Evolutionary conservation across 35 echinoderm and acorn worm genomes (phyloP).

Genomic region (Diadema setosum): DNA sequence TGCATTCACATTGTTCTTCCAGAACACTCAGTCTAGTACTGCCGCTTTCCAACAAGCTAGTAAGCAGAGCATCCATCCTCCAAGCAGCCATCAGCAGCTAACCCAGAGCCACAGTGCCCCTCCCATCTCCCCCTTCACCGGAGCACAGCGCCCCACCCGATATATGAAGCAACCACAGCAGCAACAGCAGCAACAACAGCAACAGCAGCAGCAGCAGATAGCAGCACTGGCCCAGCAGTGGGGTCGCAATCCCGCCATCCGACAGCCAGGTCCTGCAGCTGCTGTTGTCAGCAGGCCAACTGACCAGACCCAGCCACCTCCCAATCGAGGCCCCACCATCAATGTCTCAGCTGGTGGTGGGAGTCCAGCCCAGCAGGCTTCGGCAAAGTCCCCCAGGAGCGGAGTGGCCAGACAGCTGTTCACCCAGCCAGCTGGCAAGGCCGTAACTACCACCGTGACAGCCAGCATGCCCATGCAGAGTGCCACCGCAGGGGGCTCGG

Average conservation of each 20-base stretch:
- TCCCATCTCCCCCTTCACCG: not conserved
- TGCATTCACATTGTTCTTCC: not conserved
- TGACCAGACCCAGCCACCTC: not conserved
- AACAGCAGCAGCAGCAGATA: slow-evolving; percentile 4
- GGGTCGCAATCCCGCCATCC: not conserved
- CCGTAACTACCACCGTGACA: not conserved
- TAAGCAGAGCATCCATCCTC: not conserved
- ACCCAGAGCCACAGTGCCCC: slow-evolving; percentile 15
- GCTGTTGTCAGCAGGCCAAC: not conserved
- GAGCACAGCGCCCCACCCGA: not conserved
- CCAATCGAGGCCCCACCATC: not conserved
- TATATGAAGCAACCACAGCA: too few relatives aligned
- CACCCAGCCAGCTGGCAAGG: not conserved
- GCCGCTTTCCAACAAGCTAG: not conserved
- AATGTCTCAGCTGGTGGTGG: not conserved
- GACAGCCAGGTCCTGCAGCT: not conserved
- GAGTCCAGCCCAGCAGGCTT: not conserved
- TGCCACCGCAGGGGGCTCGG: not conserved
- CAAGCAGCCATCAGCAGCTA: not conserved
- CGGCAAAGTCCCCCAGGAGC: not conserved
- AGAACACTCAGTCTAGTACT: not conserved
- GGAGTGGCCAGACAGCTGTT: slow-evolving; percentile 43
- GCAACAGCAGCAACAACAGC: not conserved
- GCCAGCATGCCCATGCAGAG: not conserved
- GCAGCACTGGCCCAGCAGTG: slow-evolving; percentile 6